Evolutionary conservation across 2,888 invertebrate genomes (phyloP), one percentile per base, ranked within the genome.

Genomic region (Drosophila barbarae): DNA sequence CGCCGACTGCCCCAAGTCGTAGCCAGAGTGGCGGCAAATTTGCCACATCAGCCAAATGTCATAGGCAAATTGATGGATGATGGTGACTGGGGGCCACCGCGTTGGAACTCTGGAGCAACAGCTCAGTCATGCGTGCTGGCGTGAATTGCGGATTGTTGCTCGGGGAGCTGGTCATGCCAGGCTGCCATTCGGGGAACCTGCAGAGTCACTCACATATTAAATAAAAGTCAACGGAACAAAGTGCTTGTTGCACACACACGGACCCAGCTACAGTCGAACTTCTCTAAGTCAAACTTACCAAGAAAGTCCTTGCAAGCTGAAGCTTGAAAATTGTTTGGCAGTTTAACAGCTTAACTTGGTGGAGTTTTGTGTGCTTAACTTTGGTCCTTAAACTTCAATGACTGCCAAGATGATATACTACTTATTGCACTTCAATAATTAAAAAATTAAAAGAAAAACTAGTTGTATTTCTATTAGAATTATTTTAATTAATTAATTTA

Each of bases 1-100:
- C 53, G 23, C 34, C 55, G 21, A 42, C n/a, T 32, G 38, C n/a
- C 32, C 53, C 30, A 55, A 18, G 47, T 13, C 32, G 26, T 12
- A 18, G 36, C 13, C 42, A n/a, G 30, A 63, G 56, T 56, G 35
- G 38, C 54, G 56, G 41, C 21, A 46, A 71, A 70, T 38, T 73
- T 66, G 76, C 73, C 52, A 53, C 57, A 69, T 56, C 78, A 76
- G 74, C 26, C 39, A 55, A 55, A 58, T 60, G 63, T 63, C 47
- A 36, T 68, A 59, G 53, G 58, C 47, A 63, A 72, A 68, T 74
- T 58, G 77, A 71, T 83, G 77, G 72, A 74, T 74, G 80, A 79
- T 79, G 23, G 41, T 23, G 60, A 51, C 52, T 57, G 39, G 55
- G 47, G 56, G 32, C 18, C 15, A 18, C 12, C 6, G 5, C 26